These are phyloP conservation scores for Cataglyphis hispanica DNA, from an alignment of 1,140 invertebrate species.

Conservation along the genomic window DNA sequence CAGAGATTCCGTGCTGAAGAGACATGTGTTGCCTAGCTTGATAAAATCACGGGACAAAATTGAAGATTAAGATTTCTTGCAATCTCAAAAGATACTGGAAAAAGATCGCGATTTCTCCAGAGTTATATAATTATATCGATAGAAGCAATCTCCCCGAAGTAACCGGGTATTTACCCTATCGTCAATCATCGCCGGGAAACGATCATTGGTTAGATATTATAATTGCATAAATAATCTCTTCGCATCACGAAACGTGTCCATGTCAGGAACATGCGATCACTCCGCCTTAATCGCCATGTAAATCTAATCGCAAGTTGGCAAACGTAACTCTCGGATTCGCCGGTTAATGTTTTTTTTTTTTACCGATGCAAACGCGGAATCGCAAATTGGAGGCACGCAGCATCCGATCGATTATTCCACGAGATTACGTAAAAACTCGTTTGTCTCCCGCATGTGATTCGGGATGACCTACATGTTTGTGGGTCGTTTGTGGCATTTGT, in stretches of 20 bases:
- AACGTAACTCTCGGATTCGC: not conserved
- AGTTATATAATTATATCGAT: conserved; percentile 10
- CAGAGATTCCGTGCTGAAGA: no score
- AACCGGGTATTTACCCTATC: not conserved
- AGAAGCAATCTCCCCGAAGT: not conserved
- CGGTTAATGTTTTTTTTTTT: not conserved
- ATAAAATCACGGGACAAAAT: no score
- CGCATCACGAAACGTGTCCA: not conserved
- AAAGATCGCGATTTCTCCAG: conserved; percentile 16
- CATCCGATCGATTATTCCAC: conserved; percentile 52
- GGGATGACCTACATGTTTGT: conserved; percentile 71
- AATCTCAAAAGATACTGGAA: not conserved
- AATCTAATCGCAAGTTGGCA: not conserved
- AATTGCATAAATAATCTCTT: conserved; percentile 22
- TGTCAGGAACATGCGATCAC: conserved; percentile 18
- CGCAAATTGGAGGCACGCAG: not conserved
- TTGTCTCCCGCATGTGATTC: conserved; percentile 55
- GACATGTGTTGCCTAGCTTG: no score
- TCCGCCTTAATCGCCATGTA: conserved; percentile 15
- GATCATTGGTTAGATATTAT: conserved; percentile 34
- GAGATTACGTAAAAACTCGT: conserved; percentile 80
- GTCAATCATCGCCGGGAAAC: conserved; percentile 14
- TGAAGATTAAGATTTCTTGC: no score
- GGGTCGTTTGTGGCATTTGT: not conserved
- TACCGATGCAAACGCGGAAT: not conserved